Evolutionary conservation across 1,140 invertebrate species (phyloP).

Genomic region (Leptopilina boulardi): DNA sequence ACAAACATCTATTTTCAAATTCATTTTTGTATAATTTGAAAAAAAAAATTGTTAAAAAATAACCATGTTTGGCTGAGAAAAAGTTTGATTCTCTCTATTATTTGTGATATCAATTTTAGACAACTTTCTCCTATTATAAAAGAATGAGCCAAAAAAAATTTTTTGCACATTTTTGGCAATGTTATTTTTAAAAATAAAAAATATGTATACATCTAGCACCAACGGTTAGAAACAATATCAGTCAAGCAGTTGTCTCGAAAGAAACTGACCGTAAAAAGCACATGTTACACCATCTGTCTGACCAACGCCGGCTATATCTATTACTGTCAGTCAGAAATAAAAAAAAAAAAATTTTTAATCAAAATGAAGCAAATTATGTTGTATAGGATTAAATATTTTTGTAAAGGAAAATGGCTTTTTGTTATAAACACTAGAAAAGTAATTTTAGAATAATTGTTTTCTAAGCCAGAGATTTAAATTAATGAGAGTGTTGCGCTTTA

Average conservation of each 20-base stretch:
- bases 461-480: background rate
- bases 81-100: too few relatives aligned
- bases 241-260: background rate
- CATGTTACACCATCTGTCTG: slow-evolving; percentile 23
- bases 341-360: background rate
- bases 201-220: background rate
- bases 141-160: too few relatives aligned
- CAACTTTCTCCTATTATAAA: too few relatives aligned
- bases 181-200: too few relatives aligned
- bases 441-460: too few relatives aligned
- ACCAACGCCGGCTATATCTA: background rate
- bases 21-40: too few relatives aligned
- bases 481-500: background rate
- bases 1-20: background rate
- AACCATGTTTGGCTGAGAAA: too few relatives aligned
- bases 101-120: too few relatives aligned
- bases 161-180: background rate
- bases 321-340: background rate
- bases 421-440: too few relatives aligned
- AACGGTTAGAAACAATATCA: background rate
- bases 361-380: background rate
- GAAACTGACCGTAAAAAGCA: slow-evolving; percentile 1
- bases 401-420: too few relatives aligned
- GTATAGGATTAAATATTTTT: too few relatives aligned
- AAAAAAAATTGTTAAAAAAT: too few relatives aligned